Conservation (phyloP, 2,797 vertebrate species). For the Arrhamphus sclerolepis region DNA sequence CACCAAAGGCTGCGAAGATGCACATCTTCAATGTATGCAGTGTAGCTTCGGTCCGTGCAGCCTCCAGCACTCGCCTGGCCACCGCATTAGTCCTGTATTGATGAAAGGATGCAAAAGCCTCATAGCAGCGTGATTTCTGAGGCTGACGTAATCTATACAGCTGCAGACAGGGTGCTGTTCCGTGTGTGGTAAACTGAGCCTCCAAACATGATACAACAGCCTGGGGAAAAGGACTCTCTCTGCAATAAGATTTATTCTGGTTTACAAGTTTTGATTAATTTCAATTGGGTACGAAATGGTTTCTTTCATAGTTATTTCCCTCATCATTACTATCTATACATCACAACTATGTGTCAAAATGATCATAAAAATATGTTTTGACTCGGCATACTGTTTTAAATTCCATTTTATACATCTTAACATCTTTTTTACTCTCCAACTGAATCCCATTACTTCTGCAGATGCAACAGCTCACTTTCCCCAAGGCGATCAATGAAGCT, state of each 20-base stretch:
- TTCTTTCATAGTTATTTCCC: neutral
- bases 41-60: slow-evolving; percentile 11
- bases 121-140: slow-evolving; percentile 49
- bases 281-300: neutral
- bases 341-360: neutral
- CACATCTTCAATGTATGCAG: slow-evolving; percentile 25
- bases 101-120: slow-evolving; percentile 70
- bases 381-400: slow-evolving; percentile 23
- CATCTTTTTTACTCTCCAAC: slow-evolving; percentile 1
- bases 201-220: slow-evolving; percentile 13
- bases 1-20: slow-evolving; percentile 17
- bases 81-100: slow-evolving; percentile 60
- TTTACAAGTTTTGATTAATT: neutral
- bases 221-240: slow-evolving; percentile 19
- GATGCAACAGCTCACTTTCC: slow-evolving; percentile 38
- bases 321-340: neutral
- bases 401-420: slow-evolving; percentile 3
- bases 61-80: slow-evolving; percentile 23
- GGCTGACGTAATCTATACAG: slow-evolving; percentile 64
- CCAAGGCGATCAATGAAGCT: slow-evolving; percentile 42
- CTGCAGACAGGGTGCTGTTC: slow-evolving; percentile 53
- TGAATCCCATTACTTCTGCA: slow-evolving; percentile 26
- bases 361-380: neutral
- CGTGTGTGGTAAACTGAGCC: slow-evolving; percentile 56
- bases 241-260: slow-evolving; percentile 13